These are phyloP conservation scores for Lasioglossum baleicum DNA, from an alignment of 1,140 invertebrate genomes.

Conservation along the genomic window DNA sequence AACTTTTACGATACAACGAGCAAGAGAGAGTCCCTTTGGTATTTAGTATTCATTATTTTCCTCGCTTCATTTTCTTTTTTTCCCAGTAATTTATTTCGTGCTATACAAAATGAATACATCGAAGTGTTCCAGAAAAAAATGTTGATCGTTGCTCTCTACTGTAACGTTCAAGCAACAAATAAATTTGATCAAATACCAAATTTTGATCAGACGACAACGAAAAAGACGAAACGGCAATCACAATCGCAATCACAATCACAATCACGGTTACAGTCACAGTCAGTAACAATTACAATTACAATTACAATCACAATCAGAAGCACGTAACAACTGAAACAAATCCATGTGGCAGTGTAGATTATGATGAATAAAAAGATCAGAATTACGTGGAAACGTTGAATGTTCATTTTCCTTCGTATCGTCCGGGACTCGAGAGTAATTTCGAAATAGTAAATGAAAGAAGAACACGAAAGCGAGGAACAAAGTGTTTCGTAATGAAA, in stretches of 20 bases:
- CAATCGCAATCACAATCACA: too few relatives aligned
- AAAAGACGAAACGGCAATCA: constrained; percentile 3
- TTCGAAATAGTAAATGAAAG: not conserved
- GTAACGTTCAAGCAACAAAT: not conserved
- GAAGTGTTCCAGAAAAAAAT: not conserved
- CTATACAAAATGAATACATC: not conserved
- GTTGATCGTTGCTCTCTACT: not conserved
- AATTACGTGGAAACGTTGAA: too few relatives aligned
- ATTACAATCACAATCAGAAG: too few relatives aligned
- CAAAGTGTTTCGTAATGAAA: not conserved
- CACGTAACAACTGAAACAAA: not conserved
- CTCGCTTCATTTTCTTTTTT: not conserved
- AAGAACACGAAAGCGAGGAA: not conserved
- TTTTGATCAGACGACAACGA: not conserved
- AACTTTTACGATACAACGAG: constrained; percentile 27
- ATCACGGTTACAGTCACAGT: too few relatives aligned
- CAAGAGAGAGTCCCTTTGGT: constrained; percentile 50
- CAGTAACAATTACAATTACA: too few relatives aligned
- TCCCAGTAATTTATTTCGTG: not conserved
- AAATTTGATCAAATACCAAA: not conserved
- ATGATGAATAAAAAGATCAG: too few relatives aligned
- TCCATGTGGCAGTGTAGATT: too few relatives aligned
- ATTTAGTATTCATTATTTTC: constrained; percentile 50
- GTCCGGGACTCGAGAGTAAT: not conserved
- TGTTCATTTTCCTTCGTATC: not conserved